phyloP scores from a whole-genome alignment of 2,797 vertebrate species.

The Melanotaenia pygmaea region DNA sequence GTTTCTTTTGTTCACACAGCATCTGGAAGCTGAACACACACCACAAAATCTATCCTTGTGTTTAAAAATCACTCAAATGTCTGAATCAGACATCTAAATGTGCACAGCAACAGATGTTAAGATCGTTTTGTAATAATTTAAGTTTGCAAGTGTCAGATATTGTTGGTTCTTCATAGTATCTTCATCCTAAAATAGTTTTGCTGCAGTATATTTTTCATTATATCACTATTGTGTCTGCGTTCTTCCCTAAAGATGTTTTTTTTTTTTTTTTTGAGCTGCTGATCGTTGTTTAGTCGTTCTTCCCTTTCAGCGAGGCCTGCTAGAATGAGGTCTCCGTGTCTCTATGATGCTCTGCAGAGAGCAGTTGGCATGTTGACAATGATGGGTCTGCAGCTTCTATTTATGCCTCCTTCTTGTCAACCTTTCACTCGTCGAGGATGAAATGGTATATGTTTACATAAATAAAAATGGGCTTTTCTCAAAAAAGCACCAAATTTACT shows the following conservation, averaged over 20 bases:
- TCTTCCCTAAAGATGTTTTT: conserved; percentile 11
- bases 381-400: conserved; percentile 68
- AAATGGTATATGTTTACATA: conserved; percentile 58
- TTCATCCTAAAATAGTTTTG: conserved; percentile 22
- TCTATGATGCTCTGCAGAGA: conserved; percentile 65
- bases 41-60: conserved; percentile 9
- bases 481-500: conserved; percentile 26
- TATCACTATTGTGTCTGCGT: background rate
- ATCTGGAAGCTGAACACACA: conserved; percentile 23
- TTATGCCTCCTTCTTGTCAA: conserved; percentile 71
- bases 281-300: conserved; percentile 42
- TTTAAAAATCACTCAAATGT: conserved; percentile 22
- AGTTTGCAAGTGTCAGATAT: background rate
- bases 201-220: conserved; percentile 3
- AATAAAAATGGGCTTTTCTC: conserved; percentile 40
- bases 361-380: conserved; percentile 74
- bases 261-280: conserved; percentile 12
- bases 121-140: conserved; percentile 6
- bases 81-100: conserved; percentile 36
- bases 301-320: conserved; percentile 39
- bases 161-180: background rate
- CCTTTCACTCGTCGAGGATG: conserved; percentile 53
- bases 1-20: conserved; percentile 33
- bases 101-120: conserved; percentile 25
- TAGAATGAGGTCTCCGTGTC: conserved; percentile 60